phyloP scores from a whole-genome alignment of 2,888 invertebrate species.

The Phaonia tiefii region DNA sequence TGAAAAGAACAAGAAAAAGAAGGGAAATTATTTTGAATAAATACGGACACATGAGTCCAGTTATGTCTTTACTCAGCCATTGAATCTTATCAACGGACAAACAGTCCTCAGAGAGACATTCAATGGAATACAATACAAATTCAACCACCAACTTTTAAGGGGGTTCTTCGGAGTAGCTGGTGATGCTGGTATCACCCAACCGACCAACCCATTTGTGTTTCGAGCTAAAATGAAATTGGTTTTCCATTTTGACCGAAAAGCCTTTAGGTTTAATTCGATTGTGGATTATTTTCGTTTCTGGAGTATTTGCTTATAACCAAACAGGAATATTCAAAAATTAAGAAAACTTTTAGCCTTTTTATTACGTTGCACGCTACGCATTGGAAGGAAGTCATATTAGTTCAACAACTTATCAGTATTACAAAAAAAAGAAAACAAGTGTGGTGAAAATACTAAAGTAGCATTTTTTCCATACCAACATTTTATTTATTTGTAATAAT shows the following conservation, averaged over 20 bases:
- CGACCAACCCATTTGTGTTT: slow-evolving; percentile 12
- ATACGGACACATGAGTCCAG: slow-evolving; percentile 64
- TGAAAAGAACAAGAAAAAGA: slow-evolving; percentile 44
- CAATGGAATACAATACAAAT: slow-evolving; percentile 49
- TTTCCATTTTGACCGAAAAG: slow-evolving; percentile 42
- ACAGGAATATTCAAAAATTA: slow-evolving; percentile 64
- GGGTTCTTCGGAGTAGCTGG: slow-evolving; percentile 34
- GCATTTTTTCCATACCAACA: too few relatives aligned
- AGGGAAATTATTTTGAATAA: slow-evolving; percentile 63
- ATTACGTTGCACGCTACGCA: not conserved
- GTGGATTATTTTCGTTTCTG: slow-evolving; percentile 20
- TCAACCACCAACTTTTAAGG: slow-evolving; percentile 56
- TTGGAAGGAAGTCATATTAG: too few relatives aligned
- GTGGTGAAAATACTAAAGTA: too few relatives aligned
- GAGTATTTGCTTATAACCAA: slow-evolving; percentile 30
- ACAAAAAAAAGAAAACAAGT: too few relatives aligned
- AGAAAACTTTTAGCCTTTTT: slow-evolving; percentile 67
- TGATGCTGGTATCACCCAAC: not conserved
- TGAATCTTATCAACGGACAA: slow-evolving; percentile 58
- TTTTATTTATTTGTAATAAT: too few relatives aligned
- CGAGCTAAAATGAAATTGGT: slow-evolving; percentile 13
- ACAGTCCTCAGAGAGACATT: slow-evolving; percentile 49
- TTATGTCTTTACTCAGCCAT: slow-evolving; percentile 29
- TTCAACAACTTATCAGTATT: too few relatives aligned
- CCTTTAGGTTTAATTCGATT: slow-evolving; percentile 60